Evolutionary conservation across 2,888 invertebrate genomes (phyloP).

Genomic region (Rhopalosiphum nymphaeae): DNA sequence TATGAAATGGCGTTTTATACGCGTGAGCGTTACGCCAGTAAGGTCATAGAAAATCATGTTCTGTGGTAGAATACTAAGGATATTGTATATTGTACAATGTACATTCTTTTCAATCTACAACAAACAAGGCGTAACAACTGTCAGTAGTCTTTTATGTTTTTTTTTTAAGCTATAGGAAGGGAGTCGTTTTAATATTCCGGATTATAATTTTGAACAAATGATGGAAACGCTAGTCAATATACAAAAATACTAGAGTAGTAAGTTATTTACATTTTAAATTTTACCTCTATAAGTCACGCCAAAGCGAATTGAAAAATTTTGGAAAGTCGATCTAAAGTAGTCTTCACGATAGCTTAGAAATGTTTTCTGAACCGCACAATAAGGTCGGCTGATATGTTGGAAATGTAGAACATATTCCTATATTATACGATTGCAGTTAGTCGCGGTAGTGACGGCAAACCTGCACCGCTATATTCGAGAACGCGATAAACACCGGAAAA

Average conservation of each 20-base stretch:
- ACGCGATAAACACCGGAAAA: not conserved
- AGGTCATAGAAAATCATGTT: not conserved
- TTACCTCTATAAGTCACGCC: not conserved
- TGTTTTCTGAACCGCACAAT: not conserved
- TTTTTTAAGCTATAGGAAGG: not conserved
- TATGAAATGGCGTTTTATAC: not conserved
- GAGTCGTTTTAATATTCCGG: not conserved
- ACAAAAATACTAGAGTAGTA: not conserved
- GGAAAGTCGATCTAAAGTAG: not conserved
- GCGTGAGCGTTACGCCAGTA: not conserved
- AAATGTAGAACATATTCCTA: not conserved
- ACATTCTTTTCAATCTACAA: not conserved
- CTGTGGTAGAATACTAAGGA: not conserved
- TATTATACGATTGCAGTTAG: not conserved
- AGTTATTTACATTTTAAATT: not conserved
- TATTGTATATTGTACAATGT: not conserved
- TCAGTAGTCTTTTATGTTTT: not conserved
- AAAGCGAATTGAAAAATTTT: not conserved
- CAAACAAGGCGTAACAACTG: not conserved
- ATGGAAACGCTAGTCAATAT: not conserved
- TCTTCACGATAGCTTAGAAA: not conserved
- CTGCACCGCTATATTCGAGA: not conserved
- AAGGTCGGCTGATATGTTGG: not conserved
- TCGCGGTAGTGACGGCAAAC: not conserved
- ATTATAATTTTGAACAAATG: not conserved